phyloP scores from a whole-genome alignment of 64 coral and sea anemone genomes.

The Hydrozoanthus tunicans region DNA sequence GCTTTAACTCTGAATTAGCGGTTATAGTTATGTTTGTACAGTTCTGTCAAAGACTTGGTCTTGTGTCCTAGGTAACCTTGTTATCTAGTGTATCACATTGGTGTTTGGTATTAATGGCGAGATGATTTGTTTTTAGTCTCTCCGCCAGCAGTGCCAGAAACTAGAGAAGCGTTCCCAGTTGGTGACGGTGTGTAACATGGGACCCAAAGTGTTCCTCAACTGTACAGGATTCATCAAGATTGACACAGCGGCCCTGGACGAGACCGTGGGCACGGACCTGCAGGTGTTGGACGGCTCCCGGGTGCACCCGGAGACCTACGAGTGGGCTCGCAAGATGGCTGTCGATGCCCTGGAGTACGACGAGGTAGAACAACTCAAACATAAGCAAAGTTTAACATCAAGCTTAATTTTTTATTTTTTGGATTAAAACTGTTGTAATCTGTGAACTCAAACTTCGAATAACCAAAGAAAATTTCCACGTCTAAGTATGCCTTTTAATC shows the following conservation, averaged over 20 bases:
- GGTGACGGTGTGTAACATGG: conserved; percentile 96
- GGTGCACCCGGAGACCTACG: conserved; percentile 97
- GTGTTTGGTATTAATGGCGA: not conserved
- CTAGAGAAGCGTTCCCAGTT: conserved; percentile 98
- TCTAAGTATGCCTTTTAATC: too few relatives aligned
- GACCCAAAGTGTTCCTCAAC: conserved; percentile 95
- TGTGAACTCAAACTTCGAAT: too few relatives aligned
- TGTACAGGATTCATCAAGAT: conserved; percentile 98
- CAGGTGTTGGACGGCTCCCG: conserved; percentile 94
- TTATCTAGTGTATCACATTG: too few relatives aligned
- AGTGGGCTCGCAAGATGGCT: conserved; percentile 99
- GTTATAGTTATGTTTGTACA: too few relatives aligned
- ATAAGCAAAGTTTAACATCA: too few relatives aligned
- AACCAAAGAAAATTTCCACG: too few relatives aligned
- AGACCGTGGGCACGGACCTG: conserved; percentile 83
- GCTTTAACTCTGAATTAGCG: too few relatives aligned
- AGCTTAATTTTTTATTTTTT: too few relatives aligned
- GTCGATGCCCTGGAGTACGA: conserved; percentile 98
- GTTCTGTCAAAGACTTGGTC: too few relatives aligned
- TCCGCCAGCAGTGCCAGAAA: conserved; percentile 88
- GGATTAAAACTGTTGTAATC: too few relatives aligned
- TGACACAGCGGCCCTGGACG: conserved; percentile 90
- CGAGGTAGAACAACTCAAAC: conserved; percentile 53
- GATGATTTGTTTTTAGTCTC: conserved; percentile 60
- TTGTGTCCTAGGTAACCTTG: too few relatives aligned